Evolutionary conservation across 2,113 vertebrate species (phyloP), one percentile per base, ranked within the genome.

Genomic region (Galbula dea): DNA sequence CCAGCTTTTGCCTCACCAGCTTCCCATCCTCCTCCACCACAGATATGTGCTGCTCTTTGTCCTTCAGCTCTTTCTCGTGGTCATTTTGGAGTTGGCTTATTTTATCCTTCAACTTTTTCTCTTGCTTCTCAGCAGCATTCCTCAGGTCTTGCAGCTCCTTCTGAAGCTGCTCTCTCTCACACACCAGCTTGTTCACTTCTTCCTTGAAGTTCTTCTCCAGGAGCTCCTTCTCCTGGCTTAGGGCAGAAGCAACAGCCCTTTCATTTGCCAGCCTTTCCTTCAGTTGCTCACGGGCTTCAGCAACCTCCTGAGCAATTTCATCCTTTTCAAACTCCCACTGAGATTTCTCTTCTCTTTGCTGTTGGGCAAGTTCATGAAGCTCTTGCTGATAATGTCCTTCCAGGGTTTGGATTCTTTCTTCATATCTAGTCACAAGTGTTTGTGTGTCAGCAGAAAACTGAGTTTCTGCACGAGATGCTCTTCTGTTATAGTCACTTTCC

Each of bases 401-500:
- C 30, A 99, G 97, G 15, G 93, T 97, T 20, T 86, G 86, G 43
- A 99, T 84, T 0, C 94, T 97, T 2, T 94, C 93, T 74, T 98
- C 98, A 9, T 98, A 98, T 43, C 97, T 97, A 66, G 96, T 94
- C 5, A 96, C 96, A 11, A 98, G 97, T 2, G 95, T 96, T 65
- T 98, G 98, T 81, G 98, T 98, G 59, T 98, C 98, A 20, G 82
- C 94, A 76, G 97, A 97, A 97, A 98, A 98, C 79, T 97, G 97
- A 75, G 95, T 97, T 95, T 99, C 98, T 79, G 98, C 96, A 45
- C 97, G 96, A 89, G 94, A 97, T 81, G 98, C 96, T 98, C 98
- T 98, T 97, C 98, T 98, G 71, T 96, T 97, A 98, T 96, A 99
- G 96, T 98, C 98, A 95, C 88, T 97, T 97, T 98, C 98, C 91